Base-by-base conservation (phyloP, 2,888 invertebrate genomes). In the Sabellastarte sp. region DNA sequence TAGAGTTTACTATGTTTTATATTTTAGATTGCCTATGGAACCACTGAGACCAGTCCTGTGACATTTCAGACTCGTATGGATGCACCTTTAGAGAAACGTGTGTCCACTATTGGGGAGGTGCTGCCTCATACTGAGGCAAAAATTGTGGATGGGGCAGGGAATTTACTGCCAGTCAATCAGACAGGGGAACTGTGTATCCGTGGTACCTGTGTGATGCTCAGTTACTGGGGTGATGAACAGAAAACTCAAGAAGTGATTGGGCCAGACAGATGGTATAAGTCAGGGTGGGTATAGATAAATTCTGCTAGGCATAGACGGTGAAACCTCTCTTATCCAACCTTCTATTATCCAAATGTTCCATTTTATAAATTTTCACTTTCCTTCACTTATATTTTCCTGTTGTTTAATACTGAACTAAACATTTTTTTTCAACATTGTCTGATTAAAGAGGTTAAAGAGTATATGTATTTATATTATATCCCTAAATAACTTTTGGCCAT, bases 211-310 rank as follows among this genome's bases (percentile, higher is more conserved):
- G 88, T 85, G n/a, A 93, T 95, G 91, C 84, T 90, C 57, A 87
- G 89, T 31, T 95, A 95, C 84, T 94, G 91, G 90, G 87, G 87
- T 20, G 92, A 93, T 67, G 88, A 89, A 1, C 88, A 88, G 65
- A 91, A 89, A 80, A 94, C 93, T 0, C 86, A 81, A 30, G 88
- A 90, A 73, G 87, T 87, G 0, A 84, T 93, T 1, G 87, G 87
- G 3, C 76, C 85, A 26, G 90, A 90, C 66, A 87, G 90, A 31
- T 95, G 95, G 94, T 86, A 93, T 29, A 88, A 87, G 75, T 92
- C 93, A 24, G 93, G 93, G 89, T 91, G 20, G 20, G 41, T 20
- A 41, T 41, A 41, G 10, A 41, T 41, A n/a, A n/a, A n/a, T n/a
- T n/a, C n/a, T n/a, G n/a, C n/a, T n/a, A n/a, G n/a, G n/a, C n/a